These are phyloP conservation scores for Nerophis lumbriciformis DNA, from an alignment of 2,113 vertebrate species.

Conservation along the genomic window DNA sequence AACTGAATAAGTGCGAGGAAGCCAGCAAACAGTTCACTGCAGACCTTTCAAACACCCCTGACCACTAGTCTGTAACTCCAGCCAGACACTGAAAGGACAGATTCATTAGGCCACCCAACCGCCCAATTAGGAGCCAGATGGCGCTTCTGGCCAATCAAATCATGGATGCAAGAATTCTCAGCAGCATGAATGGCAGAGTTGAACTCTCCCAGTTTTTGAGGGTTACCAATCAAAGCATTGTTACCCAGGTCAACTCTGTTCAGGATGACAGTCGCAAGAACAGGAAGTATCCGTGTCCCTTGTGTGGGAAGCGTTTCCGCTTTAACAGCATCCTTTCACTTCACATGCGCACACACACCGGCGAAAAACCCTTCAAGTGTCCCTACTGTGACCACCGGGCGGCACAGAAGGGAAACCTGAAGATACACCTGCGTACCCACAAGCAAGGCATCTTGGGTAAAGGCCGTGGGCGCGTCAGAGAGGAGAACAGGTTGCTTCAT, in stretches of 20 bases:
- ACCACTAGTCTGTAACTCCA: constrained; percentile 78
- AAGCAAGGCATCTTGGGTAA: constrained; percentile 96
- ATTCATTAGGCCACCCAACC: constrained; percentile 78
- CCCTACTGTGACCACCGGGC: constrained; percentile 97
- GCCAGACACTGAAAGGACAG: constrained; percentile 79
- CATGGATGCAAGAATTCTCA: constrained; percentile 80
- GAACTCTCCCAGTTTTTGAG: constrained; percentile 96
- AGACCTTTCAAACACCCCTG: constrained; percentile 80
- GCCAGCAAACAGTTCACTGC: constrained; percentile 58
- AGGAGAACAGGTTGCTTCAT: constrained; percentile 92
- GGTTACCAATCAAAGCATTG: constrained; percentile 88
- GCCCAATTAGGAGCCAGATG: constrained; percentile 93
- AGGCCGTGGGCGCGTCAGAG: constrained; percentile 89
- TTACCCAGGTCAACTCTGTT: constrained; percentile 87
- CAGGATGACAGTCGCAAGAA: constrained; percentile 94
- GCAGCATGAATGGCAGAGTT: constrained; percentile 86
- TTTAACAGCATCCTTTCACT: constrained; percentile 98
- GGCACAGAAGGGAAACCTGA: constrained; percentile 96
- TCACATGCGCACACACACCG: constrained; percentile 97
- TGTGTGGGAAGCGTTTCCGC: constrained; percentile 96
- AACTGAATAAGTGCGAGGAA: constrained; percentile 43
- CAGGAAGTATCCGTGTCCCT: constrained; percentile 92
- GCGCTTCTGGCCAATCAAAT: constrained; percentile 93
- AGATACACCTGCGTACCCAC: constrained; percentile 97
- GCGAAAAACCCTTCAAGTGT: constrained; percentile 98